Base-by-base conservation (phyloP, 1,140 invertebrate genomes). In the Rhagoletis pomonella region DNA sequence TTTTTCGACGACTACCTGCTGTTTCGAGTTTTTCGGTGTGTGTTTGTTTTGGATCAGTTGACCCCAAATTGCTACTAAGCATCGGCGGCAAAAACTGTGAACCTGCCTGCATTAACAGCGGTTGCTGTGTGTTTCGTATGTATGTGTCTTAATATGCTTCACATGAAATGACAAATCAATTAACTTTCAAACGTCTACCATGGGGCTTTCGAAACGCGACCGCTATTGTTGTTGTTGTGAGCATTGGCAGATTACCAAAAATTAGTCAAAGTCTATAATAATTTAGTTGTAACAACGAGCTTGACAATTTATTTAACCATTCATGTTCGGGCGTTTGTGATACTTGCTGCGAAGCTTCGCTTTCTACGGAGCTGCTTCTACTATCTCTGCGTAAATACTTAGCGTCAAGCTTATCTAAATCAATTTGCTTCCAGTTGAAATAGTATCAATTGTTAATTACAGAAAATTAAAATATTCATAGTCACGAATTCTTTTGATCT, bases 101-200 rank as follows among this genome's bases (percentile, higher is more conserved):
- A n/a, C 67, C 67, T n/a, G 17, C 67, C 67, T n/a, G 17, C 67
- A 73, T 73, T 42, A 73, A 73, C 17, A 44, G 50, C 5, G 29
- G 50, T 55, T 55, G 5, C 50, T 73, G 67, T 44, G 29, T 65
- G 17, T 65, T 29, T 29, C 29, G 67, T 17, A 17, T 47, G 67
- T 73, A 14, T 62, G 42, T 73, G 44, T 73, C 67, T 73, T 73
- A 73, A 73, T 73, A 73, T 47, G 67, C 67, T 47, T 44, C 39
- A 47, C 67, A 29, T 29, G 39, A 73, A n/a, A 73, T 73, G 67
- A 73, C 67, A 73, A 73, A 73, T 73, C 67, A 73, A 73, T 73
- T 73, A 73, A 73, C 67, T 39, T 67, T 39, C 65, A 29, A 29
- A 10, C 10, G 29, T 12, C 39, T 42, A 42, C 67, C 67, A n/a